Evolutionary conservation across 2,113 vertebrate genomes (phyloP), one percentile per base, ranked within the genome.

Genomic region (Passer domesticus): DNA sequence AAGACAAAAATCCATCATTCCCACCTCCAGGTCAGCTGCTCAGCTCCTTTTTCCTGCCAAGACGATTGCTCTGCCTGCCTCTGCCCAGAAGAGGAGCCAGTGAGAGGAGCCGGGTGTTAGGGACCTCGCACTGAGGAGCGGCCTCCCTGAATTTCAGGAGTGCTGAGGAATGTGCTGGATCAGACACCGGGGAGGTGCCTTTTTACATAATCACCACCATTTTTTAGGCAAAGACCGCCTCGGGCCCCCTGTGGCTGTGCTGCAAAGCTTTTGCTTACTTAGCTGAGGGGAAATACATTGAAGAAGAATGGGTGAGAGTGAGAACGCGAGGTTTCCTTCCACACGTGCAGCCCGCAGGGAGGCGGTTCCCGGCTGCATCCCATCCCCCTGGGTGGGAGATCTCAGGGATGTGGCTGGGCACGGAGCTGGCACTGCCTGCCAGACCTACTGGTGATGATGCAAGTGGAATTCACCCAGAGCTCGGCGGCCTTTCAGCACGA

Each of bases 1-100:
- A 96, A 43, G 94, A 81, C 84, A 90, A 93, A 92, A 95, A 94
- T 90, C 77, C 75, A 52, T 83, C 89, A 92, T 94, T 90, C 66
- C 95, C 92, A 90, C 95, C 92, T 92, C 95, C 92, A 50, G 60
- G 92, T 96, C 95, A 97, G 94, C 91, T 97, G 92, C 83, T 95
- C 60, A 81, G 64, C 8, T 59, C 47, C 16, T 72, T 78, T 69
- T 47, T 16, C 1, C 31, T 16, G 1, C 46, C 4, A 27, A n/a
- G 76, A 46, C 23, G 50, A 59, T 28, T 83, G 86, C 88, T 84
- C 58, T 74, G 78, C 35, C 76, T 35, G 3, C 18, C 56, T 89
- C 56, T 76, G 76, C 68, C 93, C 85, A 79, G 90, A 55, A 92
- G 94, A 94, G 90, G 88, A 93, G 88, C 88, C 80, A 67, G 80